These are phyloP conservation scores for Perognathus longimembris DNA, from an alignment of 2,113 vertebrate genomes.

Conservation along the genomic window DNA sequence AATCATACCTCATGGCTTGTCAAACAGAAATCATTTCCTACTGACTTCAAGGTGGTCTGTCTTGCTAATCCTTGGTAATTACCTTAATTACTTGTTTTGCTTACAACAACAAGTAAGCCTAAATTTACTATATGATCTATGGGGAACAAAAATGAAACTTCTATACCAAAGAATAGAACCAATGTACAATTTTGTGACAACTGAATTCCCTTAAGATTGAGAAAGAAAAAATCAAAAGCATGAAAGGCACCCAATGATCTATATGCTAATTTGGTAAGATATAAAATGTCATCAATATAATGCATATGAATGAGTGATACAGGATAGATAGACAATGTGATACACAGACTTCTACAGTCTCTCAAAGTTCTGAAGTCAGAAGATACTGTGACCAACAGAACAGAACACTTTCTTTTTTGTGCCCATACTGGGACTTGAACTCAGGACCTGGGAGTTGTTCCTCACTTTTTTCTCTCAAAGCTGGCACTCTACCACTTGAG, in stretches of 20 bases:
- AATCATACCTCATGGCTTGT: constrained; percentile 40
- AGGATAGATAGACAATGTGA: not conserved
- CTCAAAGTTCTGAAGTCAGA: not conserved
- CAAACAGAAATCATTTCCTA: constrained; percentile 53
- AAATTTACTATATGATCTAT: not conserved
- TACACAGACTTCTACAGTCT: not conserved
- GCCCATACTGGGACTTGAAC: no score
- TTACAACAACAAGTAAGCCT: constrained; percentile 6
- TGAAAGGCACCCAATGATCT: not conserved
- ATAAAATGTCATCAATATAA: not conserved
- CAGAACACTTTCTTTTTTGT: not conserved
- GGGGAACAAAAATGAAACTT: not conserved
- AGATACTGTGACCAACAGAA: not conserved
- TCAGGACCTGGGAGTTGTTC: no score
- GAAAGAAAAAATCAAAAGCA: constrained; percentile 10
- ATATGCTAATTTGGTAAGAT: not conserved
- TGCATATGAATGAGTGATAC: not conserved
- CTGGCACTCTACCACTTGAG: no score
- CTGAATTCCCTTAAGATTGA: constrained; percentile 13
- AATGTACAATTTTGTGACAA: constrained; percentile 23
- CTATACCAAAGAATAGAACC: not conserved
- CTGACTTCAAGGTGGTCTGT: constrained; percentile 15
- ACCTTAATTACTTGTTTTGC: not conserved
- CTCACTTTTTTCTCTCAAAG: no score
- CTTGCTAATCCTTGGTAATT: constrained; percentile 32